Evolutionary conservation across 2,888 invertebrate species (phyloP), one percentile per base, ranked within the genome.

Genomic region (Habrosyne pyritoides): DNA sequence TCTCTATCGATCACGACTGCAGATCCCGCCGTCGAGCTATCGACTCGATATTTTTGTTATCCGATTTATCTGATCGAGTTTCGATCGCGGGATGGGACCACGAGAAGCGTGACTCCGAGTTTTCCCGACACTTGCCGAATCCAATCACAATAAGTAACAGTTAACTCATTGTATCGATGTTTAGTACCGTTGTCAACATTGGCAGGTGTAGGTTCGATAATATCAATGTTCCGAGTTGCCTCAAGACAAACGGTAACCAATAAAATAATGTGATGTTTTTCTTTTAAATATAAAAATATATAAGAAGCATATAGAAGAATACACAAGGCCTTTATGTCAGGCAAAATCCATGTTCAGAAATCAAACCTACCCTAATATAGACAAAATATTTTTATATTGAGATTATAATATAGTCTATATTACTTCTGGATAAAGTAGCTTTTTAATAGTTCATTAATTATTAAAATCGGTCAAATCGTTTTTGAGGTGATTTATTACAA

Each of bases 1-100:
- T 86, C 84, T 87, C 89, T 86, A 91, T 91, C 90, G 91, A 91
- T 91, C 92, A 91, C 91, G 92, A 92, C 89, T 75, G 66, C 66
- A 73, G 81, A 88, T 86, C 86, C 85, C 77, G 77, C 77, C 75
- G 79, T 84, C 81, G 77, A 75, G 75, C 76, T 75, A 86, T 87
- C 86, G 86, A 75, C 81, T 85, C 81, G 82, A 86, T 87, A 86
- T 86, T 88, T 87, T 86, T 84, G 79, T 78, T 73, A 67, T 67
- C 53, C 66, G 53, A 65, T 74, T 87, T 90, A 89, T 90, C 90
- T 82, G 89, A 89, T 88, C 81, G 77, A 75, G 77, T 79, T 73
- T 64, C 67, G 69, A 73, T 67, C 74, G 64, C 74, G 64, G 63
- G 65, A 69, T 71, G 59, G 64, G 60, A 69, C 48, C 36, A 33